Evolutionary conservation across 2,113 vertebrate species (phyloP).

Genomic region (Anolis carolinensis): DNA sequence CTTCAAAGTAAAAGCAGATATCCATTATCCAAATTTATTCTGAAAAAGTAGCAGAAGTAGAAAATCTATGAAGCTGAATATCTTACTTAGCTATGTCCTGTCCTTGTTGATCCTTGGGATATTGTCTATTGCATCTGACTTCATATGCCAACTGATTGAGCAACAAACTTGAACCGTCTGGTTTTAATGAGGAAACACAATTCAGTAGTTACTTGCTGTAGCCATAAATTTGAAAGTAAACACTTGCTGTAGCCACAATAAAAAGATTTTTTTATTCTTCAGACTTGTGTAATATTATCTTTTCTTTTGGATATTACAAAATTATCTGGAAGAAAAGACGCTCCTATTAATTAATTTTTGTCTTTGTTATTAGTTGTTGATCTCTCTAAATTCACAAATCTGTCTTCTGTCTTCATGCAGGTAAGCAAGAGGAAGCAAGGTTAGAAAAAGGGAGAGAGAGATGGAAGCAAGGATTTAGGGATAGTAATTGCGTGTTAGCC

Average conservation of each 20-base stretch:
- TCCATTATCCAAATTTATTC: background rate
- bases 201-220: background rate
- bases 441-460: background rate
- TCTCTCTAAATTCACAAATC: background rate
- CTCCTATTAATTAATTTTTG: background rate
- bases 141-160: background rate
- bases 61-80: background rate
- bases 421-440: conserved; percentile 2
- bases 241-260: background rate
- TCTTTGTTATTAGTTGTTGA: background rate
- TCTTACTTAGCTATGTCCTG: background rate
- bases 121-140: background rate
- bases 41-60: background rate
- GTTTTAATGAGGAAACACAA: background rate
- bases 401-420: background rate
- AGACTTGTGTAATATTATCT: background rate
- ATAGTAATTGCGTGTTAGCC: background rate
- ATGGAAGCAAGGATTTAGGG: background rate
- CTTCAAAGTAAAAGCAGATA: background rate
- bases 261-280: background rate
- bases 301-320: background rate
- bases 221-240: background rate
- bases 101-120: background rate
- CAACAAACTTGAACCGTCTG: background rate
- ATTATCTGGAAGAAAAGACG: background rate